Evolutionary conservation across 2,888 invertebrate genomes (phyloP).

Genomic region (Amorpha juglandis): DNA sequence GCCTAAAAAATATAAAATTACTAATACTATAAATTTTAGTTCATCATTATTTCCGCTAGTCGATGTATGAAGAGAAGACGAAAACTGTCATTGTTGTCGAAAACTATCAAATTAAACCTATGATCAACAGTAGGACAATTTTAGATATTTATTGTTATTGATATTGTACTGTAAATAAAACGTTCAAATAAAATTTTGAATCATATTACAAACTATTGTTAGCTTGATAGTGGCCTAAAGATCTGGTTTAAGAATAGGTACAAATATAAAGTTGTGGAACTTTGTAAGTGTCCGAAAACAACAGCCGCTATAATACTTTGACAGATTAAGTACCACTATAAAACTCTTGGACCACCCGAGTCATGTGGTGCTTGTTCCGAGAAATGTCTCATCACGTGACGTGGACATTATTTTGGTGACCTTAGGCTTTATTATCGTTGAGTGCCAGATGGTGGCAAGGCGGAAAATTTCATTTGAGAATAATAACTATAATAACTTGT

Average conservation of each 20-base stretch:
- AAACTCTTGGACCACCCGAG: conserved; percentile 60
- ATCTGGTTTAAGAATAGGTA: conserved; percentile 32
- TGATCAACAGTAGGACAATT: not conserved
- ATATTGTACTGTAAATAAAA: not conserved
- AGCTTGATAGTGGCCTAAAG: not conserved
- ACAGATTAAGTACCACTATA: conserved; percentile 61
- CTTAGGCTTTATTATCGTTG: conserved; percentile 28
- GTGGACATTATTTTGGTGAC: conserved; percentile 53
- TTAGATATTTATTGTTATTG: not conserved
- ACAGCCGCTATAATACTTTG: conserved; percentile 55
- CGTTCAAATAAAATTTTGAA: not conserved
- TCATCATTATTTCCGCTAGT: too few species aligned
- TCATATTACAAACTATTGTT: not conserved
- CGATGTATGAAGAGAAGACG: too few species aligned
- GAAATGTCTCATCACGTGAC: conserved; percentile 53
- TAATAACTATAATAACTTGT: not conserved
- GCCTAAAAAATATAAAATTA: too few species aligned
- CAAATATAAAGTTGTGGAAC: conserved; percentile 44
- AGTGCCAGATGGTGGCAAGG: conserved; percentile 28
- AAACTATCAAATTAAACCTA: too few species aligned
- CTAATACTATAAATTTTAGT: too few species aligned
- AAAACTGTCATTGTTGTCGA: too few species aligned
- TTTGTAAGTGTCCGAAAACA: conserved; percentile 55
- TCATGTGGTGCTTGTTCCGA: conserved; percentile 49
- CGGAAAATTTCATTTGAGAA: conserved; percentile 35